Evolutionary conservation across 2,888 invertebrate genomes (phyloP), one percentile per base, ranked within the genome.

Genomic region (Dusona sp.): DNA sequence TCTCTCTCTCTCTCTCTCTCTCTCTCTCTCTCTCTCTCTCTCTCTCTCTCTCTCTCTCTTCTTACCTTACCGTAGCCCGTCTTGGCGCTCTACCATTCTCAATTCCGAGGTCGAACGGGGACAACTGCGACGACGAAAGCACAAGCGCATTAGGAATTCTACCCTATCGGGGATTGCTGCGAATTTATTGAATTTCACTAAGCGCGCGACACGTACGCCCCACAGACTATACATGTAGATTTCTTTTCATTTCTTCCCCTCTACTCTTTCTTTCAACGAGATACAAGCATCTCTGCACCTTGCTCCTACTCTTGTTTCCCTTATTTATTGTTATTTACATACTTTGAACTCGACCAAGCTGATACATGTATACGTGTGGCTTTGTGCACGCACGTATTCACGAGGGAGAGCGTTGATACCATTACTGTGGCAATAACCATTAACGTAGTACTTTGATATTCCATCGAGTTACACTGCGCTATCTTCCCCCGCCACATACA

Each of bases 101-200:
- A 79, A 61, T 72, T 67, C 78, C 82, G 72, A 83, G 82, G 86
- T 75, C 83, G 80, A 77, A 78, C 64, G 81, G 78, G 81, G 78
- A 83, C 84, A 79, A 85, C 65, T 81, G 73, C 70, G 36, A 80
- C 74, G 78, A 74, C 11, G 29, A 29, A 61, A 36, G 77, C 79
- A 61, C 9, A 73, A 83, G 80, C 85, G 86, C 89, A 89, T 89
- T 88, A 88, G 88, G 87, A 85, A 87, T 89, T 88, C 87, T 87
- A 72, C 74, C 85, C 87, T 87, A 88, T 87, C 87, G 84, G 86
- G 84, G 85, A 88, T 88, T 87, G 82, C 84, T 77, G 85, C 79
- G 84, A 89, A 87, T 89, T 89, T 87, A 89, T 88, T 85, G 88
- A 89, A 89, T 87, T 88, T 88, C 85, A 86, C 85, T 61, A 84